Base-by-base conservation (phyloP, 2,888 invertebrate genomes). In the Rhagophthalmus giganteus region DNA sequence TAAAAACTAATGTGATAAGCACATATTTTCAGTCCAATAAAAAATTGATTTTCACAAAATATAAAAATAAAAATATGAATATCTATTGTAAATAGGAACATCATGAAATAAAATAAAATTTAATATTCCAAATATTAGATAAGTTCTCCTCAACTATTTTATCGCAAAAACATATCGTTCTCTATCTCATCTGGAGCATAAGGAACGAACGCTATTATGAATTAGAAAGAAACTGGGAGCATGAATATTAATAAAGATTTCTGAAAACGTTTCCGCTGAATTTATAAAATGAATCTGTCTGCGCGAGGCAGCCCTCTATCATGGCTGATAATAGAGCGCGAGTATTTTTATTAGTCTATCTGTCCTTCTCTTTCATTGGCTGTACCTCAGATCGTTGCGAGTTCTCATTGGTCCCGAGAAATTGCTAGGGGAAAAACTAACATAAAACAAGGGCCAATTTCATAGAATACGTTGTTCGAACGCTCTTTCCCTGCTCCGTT, bases 381-480 rank as follows among this genome's bases (percentile, higher is more conserved):
- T 73, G 76, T 74, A 77, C 77, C 77, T 77, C 75, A 75, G 65
- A 54, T 69, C 69, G 72, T 44, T 49, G 52, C 42, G 56, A 46
- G 49, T 51, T 59, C 55, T 61, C 55, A 70, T 71, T 71, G 73
- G 70, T 65, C 71, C 74, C 73, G 76, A 55, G 76, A 79, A 79
- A 79, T 79, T 79, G 78, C 75, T 72, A 71, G 74, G 75, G 77
- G 74, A 66, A 65, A 71, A 72, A 75, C 72, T 71, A 56, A 60
- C 65, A 67, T 67, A 67, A 68, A 68, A 68, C 67, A 65, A 60
- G 63, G 64, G 64, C 62, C 67, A 65, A 67, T 67, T 65, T 64
- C 55, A 32, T 35, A 57, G 57, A 54, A 55, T 35, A 53, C 54
- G 50, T 30, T 57, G 52, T 48, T 58, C 59, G n/a, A 2, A 38